These are phyloP conservation scores for Cochlearius cochlearius DNA, from an alignment of 2,113 vertebrate genomes.

Conservation along the genomic window DNA sequence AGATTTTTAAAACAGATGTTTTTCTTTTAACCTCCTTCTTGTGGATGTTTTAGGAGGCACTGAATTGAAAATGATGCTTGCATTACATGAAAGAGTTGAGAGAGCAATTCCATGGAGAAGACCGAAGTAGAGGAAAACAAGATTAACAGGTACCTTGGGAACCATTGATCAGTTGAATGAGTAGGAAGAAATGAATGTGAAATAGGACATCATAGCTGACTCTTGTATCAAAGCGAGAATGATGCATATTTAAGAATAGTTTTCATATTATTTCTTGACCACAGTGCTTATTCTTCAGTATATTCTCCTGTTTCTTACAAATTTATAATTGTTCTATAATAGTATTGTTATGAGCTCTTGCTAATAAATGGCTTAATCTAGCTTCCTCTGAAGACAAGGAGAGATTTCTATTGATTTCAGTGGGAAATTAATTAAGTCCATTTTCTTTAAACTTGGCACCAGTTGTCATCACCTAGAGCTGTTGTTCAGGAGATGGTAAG, in stretches of 20 bases:
- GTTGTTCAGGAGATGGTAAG: not conserved
- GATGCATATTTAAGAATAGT: not conserved
- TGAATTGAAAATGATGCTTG: not conserved
- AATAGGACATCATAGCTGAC: not conserved
- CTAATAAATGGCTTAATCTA: not conserved
- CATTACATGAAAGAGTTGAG: not conserved
- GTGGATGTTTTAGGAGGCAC: not conserved
- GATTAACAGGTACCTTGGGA: not conserved
- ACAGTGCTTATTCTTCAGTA: not conserved
- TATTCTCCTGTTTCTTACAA: not conserved
- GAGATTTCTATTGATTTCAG: constrained; percentile 20
- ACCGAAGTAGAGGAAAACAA: not conserved
- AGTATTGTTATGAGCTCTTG: not conserved
- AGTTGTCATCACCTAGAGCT: not conserved
- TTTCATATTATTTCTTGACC: not conserved
- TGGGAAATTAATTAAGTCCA: not conserved
- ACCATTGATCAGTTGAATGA: not conserved
- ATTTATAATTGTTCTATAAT: not conserved
- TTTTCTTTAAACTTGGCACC: constrained; percentile 12
- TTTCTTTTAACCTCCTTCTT: not conserved
- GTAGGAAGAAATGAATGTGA: not conserved
- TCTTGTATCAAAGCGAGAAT: not conserved
- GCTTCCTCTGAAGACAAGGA: not conserved
- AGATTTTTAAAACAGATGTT: not conserved
- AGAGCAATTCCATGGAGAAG: not conserved